Evolutionary conservation across 2,113 vertebrate species (phyloP), one percentile per base, ranked within the genome.

Genomic region (Pelusios castaneus): DNA sequence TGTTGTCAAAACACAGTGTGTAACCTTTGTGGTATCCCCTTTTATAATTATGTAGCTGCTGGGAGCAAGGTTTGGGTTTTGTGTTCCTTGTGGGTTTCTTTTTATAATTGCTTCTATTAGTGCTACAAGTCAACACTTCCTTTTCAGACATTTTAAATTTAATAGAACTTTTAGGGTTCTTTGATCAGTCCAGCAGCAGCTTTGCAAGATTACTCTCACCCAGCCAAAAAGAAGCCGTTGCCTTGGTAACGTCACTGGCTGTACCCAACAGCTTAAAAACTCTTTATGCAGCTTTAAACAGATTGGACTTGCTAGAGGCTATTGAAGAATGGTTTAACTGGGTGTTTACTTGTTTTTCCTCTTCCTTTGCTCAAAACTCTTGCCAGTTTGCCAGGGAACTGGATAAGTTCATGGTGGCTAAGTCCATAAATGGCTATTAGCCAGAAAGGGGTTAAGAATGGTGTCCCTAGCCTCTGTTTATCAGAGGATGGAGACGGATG

Each of bases 291-390:
- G 67, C 54, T 91, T 27, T 93, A 89, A 92, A 76, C 91, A 92
- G 88, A 85, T 89, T 25, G 89, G 82, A 75, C 47, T 89, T 95
- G 77, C 70, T 93, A 95, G 63, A 89, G 90, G 78, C 94, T 89
- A 95, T 96, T 95, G 95, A 45, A 76, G 19, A 16, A 10, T 56
- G 34, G 2, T 85, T 93, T 86, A 75, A 70, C 8, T 56, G 22
- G 45, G 5, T 22, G 19, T 88, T 92, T 31, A 73, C 47, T 5
- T n/a, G 45, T 95, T 38, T 38, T 79, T 45, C 85, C 31, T 27
- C 19, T 2, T 47, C 4, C 13, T 89, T 89, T 87, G 73, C 55
- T 88, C 9, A 22, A 29, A 6, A 12, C 56, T 45, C 89, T 92
- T 91, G 10, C 17, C 10, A 1, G 2, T n/a, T n/a, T n/a, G n/a